Evolutionary conservation across 2,113 vertebrate genomes (phyloP), one percentile per base, ranked within the genome.

Genomic region (Amblyornis subalaris): DNA sequence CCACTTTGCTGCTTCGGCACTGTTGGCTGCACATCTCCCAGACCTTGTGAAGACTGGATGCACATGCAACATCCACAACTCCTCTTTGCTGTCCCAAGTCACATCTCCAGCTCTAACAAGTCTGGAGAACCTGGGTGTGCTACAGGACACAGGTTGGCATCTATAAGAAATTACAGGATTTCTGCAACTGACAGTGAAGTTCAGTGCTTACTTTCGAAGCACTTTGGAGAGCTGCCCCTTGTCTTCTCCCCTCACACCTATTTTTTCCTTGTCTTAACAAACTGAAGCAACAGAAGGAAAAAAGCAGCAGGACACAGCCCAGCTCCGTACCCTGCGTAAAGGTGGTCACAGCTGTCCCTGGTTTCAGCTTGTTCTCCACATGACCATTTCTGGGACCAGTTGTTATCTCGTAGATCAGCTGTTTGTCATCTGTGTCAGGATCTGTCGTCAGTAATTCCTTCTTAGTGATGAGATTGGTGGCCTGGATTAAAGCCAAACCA

Each of bases 391-490:
- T 98, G 16, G 99, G 98, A 57, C 96, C 93, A 0, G 84, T 33
- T 4, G 98, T 99, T 92, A 99, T 93, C 87, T 99, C 98, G 36
- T 99, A 99, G 81, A 98, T 94, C 89, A 99, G 98, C 89, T 98
- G 98, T 1, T 91, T 95, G 80, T 99, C 99, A 9, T 98, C 98
- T 0, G 99, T 99, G 98, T 99, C 99, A 0, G 99, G 99, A 80
- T 99, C 99, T 76, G 98, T 92, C 6, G 98, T 99, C 96, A 99
- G 97, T 76, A 99, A 98, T 96, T 99, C 99, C 96, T 99, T 99
- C 98, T 99, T 99, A 51, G 98, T 98, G 97, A 99, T 99, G 69
- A 99, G 86, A 94, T 98, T 99, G 85, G 98, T 98, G 50, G 99
- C 98, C 99, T 99, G 95, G 44, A 95, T 97, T 73, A 96, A 95